Evolutionary conservation across 2,888 invertebrate species (phyloP), one percentile per base, ranked within the genome.

Genomic region (Polylopha cassiicola): DNA sequence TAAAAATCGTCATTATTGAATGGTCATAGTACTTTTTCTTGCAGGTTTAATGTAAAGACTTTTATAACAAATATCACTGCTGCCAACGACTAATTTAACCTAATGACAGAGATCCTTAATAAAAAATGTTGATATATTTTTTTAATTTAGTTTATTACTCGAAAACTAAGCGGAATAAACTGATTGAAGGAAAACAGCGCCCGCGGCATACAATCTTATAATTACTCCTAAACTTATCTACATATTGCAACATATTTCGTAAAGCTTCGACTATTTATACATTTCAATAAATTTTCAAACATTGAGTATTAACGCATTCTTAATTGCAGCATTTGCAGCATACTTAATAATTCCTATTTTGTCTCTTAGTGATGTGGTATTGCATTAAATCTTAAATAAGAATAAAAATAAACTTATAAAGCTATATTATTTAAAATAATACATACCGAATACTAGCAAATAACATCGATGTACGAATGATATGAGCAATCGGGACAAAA

Each of bases 381-480:
- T 52, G 52, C 53, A 50, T 46, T 44, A 58, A 51, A 39, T 37
- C 31, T 41, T 44, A 52, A 44, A 43, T 50, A 50, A 44, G 47
- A 30, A 39, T 47, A 46, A 50, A 43, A 41, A 46, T 28, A 48
- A 47, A 34, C n/a, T n/a, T n/a, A n/a, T 20, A 30, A 34, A 9
- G 30, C 36, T 34, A 20, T 16, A 18, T 24, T 41, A 41, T 20
- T 24, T 16, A 22, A 41, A 41, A 41, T 39, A 39, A 34, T 41
- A 41, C 36, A 41, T 36, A 36, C n/a, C 30, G 29, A 49, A 43
- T 45, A 37, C 41, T 43, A 42, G 39, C 58, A 58, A 59, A 65
- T 58, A 66, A 72, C 50, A 69, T 80, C 80, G 80, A 75, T 81
- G 80, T 77, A 66, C 57, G 59, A 50, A 61, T 62, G 63, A 70